These are phyloP conservation scores for Sciurus niger DNA, from an alignment of 2,113 vertebrate species.

Conservation along the genomic window DNA sequence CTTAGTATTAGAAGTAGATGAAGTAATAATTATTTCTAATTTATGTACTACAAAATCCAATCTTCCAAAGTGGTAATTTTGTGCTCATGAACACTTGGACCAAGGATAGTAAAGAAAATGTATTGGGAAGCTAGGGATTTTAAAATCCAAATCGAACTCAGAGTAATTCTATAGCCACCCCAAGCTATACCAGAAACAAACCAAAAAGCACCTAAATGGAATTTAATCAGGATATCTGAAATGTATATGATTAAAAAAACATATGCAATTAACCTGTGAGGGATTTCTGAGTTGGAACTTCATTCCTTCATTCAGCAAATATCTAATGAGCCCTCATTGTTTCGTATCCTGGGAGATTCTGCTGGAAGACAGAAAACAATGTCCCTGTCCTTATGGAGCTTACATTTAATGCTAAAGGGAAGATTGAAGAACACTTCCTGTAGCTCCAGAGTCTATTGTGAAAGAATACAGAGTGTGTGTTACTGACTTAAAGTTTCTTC, in stretches of 20 bases:
- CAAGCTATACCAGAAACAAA: background rate
- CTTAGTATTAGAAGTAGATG: background rate
- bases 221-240: background rate
- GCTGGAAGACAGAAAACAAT: background rate
- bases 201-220: background rate
- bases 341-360: background rate
- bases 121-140: background rate
- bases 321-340: background rate
- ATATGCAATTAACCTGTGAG: background rate
- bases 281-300: background rate
- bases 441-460: background rate
- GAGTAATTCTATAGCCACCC: background rate
- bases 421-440: background rate
- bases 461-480: background rate
- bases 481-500: background rate
- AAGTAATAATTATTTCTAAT: background rate
- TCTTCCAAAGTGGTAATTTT: conserved; percentile 20
- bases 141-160: background rate
- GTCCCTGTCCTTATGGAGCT: background rate
- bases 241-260: background rate
- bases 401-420: background rate
- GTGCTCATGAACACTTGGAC: background rate
- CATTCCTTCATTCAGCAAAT: background rate
- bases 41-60: background rate
- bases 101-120: background rate